These are phyloP conservation scores for Kryphioiulus occultus DNA, from an alignment of 2,888 invertebrate genomes.

Conservation along the genomic window DNA sequence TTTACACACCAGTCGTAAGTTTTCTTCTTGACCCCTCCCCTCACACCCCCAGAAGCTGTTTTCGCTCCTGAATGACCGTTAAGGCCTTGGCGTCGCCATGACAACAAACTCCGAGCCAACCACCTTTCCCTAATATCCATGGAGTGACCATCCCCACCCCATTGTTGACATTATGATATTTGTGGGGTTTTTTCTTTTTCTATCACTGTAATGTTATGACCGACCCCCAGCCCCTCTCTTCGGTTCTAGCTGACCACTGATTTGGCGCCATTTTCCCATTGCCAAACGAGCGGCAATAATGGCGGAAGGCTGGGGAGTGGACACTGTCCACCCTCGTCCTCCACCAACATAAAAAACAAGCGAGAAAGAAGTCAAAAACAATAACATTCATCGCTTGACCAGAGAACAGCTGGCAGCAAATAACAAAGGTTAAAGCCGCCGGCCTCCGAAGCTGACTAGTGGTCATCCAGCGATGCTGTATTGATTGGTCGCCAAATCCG, in stretches of 20 bases:
- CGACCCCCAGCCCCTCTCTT: background rate
- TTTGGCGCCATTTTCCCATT: background rate
- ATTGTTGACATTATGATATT: too few species aligned
- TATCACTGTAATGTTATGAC: too few species aligned
- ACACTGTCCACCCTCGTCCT: background rate
- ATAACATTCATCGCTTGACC: constrained; percentile 7
- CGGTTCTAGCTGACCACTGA: background rate
- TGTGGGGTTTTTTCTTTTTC: too few species aligned
- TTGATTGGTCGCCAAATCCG: background rate
- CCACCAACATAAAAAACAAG: background rate
- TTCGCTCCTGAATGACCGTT: background rate
- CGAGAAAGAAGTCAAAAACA: background rate
- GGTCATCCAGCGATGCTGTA: background rate
- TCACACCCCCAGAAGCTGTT: background rate
- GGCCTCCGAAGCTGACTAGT: background rate
- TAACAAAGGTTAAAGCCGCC: background rate
- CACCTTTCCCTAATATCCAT: constrained; percentile 14
- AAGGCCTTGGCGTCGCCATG: background rate
- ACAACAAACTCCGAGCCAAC: background rate
- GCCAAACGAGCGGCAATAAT: background rate
- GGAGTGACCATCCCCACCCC: background rate
- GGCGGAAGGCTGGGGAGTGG: background rate
- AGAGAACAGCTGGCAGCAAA: background rate
- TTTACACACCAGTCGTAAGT: background rate
- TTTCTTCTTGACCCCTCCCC: background rate